Conservation (phyloP, 2,113 vertebrate species). For the Candoia aspera region DNA sequence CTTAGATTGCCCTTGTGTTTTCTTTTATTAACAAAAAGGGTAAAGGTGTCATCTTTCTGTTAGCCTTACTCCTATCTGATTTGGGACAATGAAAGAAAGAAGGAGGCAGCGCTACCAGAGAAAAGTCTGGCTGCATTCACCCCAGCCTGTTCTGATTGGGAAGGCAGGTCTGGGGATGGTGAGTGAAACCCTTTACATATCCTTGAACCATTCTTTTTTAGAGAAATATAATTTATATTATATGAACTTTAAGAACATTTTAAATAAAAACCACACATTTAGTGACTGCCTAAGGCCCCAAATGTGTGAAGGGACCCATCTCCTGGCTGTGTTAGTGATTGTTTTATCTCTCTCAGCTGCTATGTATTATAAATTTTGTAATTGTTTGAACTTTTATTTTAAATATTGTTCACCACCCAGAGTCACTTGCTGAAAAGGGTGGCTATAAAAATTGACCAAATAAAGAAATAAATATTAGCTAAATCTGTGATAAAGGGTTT, state of each 20-base stretch:
- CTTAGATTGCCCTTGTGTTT: neutral
- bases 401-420: neutral
- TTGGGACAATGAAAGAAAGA: neutral
- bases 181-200: neutral
- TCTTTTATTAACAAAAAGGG: neutral
- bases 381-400: neutral
- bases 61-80: neutral
- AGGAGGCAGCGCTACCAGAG: neutral
- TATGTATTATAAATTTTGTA: neutral
- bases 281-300: neutral
- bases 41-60: neutral
- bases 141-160: neutral
- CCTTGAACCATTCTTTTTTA: neutral
- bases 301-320: neutral
- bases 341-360: neutral
- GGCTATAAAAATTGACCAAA: neutral
- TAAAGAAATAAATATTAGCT: neutral
- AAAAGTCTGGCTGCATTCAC: neutral
- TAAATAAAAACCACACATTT: neutral
- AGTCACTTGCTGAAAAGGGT: neutral
- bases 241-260: neutral
- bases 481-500: neutral
- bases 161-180: neutral
- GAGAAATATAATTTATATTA: neutral
- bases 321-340: neutral